Conservation (phyloP, 2,888 invertebrate species). For the Brachyptera risi region DNA sequence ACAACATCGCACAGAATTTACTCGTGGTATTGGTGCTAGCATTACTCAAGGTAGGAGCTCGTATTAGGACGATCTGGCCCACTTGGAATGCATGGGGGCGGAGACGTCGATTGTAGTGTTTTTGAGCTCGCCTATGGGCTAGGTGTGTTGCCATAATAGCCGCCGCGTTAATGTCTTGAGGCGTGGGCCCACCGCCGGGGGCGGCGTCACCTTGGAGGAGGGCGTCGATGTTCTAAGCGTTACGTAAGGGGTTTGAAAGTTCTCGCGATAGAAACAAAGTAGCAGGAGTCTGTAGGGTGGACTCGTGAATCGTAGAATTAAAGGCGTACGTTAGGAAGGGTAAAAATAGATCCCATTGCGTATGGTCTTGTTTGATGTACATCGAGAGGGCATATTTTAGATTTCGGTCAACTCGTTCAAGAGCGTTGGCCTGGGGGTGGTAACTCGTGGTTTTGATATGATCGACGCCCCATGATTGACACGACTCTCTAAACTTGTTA, state of each 20-base stretch:
- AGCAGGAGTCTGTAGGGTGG: not conserved
- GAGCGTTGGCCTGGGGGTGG: not conserved
- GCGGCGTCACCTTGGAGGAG: not conserved
- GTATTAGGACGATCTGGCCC: not conserved
- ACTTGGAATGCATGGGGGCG: not conserved
- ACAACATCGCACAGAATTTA: not conserved
- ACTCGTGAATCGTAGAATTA: not conserved
- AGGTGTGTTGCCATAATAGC: not conserved
- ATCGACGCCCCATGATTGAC: not conserved
- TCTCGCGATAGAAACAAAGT: not conserved
- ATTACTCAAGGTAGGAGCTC: not conserved
- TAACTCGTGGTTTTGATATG: not conserved
- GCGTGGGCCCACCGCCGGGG: not conserved
- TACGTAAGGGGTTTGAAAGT: not conserved
- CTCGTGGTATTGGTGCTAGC: not conserved
- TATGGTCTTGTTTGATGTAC: not conserved
- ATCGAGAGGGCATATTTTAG: not conserved
- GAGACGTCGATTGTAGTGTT: not conserved
- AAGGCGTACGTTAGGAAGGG: not conserved
- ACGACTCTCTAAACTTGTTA: not conserved
- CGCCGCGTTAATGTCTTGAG: not conserved
- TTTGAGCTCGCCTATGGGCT: no score
- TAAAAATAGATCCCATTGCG: not conserved
- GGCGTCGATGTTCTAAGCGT: conserved; percentile 1
- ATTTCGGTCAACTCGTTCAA: not conserved